Percentiles rank a stretch among this genome's conserved stretches.
phyloP scores from a whole-genome alignment of 2,888 invertebrate genomes.

The Nomada hirtipes region DNA sequence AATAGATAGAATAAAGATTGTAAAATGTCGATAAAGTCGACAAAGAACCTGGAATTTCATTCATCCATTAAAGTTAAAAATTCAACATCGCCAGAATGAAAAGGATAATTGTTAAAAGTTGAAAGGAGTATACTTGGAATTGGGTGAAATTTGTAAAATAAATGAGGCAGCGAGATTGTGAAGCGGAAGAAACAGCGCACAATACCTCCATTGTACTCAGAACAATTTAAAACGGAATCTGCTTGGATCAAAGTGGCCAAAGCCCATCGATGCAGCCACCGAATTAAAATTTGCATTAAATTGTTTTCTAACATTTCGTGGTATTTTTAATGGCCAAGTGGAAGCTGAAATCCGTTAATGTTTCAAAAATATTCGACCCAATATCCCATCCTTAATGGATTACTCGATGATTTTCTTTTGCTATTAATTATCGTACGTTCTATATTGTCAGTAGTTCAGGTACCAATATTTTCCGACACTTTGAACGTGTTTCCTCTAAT shows the following conservation, averaged over 20 bases:
- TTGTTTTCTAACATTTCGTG: too few relatives aligned
- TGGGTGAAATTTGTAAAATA: slow-evolving; percentile 14
- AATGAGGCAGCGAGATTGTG: slow-evolving; percentile 25
- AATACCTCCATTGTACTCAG: slow-evolving; percentile 13
- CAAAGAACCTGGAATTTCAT: not conserved
- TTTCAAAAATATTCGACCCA: too few relatives aligned
- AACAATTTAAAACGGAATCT: slow-evolving; percentile 55
- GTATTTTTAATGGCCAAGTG: too few relatives aligned
- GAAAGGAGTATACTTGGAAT: not conserved
- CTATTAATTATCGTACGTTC: too few relatives aligned
- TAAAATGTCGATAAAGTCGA: not conserved
- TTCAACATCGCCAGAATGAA: not conserved
- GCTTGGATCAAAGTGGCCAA: slow-evolving; percentile 33
- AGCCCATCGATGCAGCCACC: slow-evolving; percentile 43
- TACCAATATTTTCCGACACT: too few relatives aligned
- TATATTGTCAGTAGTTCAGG: too few relatives aligned
- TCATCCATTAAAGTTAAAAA: not conserved
- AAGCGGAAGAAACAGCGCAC: slow-evolving; percentile 23
- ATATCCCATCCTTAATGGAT: too few relatives aligned
- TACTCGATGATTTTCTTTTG: not conserved
- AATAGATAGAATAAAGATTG: too few relatives aligned
- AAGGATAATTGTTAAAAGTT: not conserved
- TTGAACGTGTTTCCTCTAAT: too few relatives aligned
- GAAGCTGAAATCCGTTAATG: too few relatives aligned
- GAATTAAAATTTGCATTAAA: slow-evolving; percentile 42